These are phyloP conservation scores for Catocala fraxini DNA, from an alignment of 2,888 invertebrate species.

Conservation along the genomic window DNA sequence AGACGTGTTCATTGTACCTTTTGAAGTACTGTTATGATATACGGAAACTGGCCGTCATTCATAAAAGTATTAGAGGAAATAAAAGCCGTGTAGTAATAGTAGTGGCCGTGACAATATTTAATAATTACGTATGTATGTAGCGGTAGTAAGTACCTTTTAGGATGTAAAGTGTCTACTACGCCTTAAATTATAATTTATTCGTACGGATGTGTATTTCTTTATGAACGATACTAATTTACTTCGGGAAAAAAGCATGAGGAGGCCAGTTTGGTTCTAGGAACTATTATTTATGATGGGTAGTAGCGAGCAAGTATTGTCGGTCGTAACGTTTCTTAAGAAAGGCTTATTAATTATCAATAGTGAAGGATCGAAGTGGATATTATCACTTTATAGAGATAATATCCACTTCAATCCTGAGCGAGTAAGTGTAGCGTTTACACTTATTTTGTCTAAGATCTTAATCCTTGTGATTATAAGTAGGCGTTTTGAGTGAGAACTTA, in stretches of 20 bases:
- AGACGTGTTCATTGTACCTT: slow-evolving; percentile 34
- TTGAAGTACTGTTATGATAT: slow-evolving; percentile 39
- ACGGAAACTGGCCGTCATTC: slow-evolving; percentile 61
- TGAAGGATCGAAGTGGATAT: background rate
- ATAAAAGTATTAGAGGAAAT: slow-evolving; percentile 52
- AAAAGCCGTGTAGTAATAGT: slow-evolving; percentile 44
- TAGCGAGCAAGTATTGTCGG: background rate
- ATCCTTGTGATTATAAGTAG: too few relatives aligned
- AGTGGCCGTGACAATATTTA: slow-evolving; percentile 31
- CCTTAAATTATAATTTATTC: slow-evolving; percentile 27
- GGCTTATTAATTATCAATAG: slow-evolving; percentile 1
- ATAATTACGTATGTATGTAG: background rate
- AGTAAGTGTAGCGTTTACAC: too few relatives aligned
- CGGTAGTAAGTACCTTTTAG: background rate
- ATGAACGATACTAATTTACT: slow-evolving; percentile 29
- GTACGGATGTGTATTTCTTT: slow-evolving; percentile 29
- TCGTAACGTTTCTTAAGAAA: background rate
- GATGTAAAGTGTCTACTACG: slow-evolving; percentile 11
- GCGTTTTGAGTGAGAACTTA: too few relatives aligned
- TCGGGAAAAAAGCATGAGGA: slow-evolving; percentile 17
- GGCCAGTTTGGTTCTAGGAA: slow-evolving; percentile 25
- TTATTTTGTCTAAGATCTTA: too few relatives aligned
- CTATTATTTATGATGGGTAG: slow-evolving; percentile 6
- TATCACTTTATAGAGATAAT: too few relatives aligned
- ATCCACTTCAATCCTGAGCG: too few relatives aligned